Evolutionary conservation across 2,113 vertebrate species (phyloP).

Genomic region (Oncorhynchus clarkii): DNA sequence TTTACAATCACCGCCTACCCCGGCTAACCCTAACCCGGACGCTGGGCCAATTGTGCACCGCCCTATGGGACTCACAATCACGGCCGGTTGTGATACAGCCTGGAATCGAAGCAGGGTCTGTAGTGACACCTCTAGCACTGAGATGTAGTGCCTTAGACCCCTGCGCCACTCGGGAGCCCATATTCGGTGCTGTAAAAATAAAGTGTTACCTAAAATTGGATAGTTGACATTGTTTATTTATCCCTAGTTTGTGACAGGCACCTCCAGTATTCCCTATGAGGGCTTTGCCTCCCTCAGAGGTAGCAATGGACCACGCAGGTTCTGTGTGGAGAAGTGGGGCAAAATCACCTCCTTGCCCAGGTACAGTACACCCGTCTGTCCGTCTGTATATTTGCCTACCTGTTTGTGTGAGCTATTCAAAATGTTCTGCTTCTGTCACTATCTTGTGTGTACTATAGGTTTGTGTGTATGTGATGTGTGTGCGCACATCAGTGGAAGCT

Average conservation of each 20-base stretch:
- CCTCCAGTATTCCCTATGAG: conserved; percentile 96
- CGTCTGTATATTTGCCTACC: background rate
- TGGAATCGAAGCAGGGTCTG: no score
- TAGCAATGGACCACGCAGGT: conserved; percentile 92
- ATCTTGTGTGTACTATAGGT: background rate
- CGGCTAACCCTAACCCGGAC: no score
- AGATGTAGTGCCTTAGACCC: no score
- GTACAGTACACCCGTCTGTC: conserved; percentile 61
- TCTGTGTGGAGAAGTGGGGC: conserved; percentile 98
- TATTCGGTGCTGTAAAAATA: no score
- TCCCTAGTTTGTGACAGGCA: conserved; percentile 94
- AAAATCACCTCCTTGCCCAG: conserved; percentile 97
- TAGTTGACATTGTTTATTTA: background rate
- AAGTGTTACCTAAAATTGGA: no score
- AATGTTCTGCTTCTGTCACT: no score
- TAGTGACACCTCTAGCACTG: no score
- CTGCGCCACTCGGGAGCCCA: no score
- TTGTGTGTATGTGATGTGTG: conserved; percentile 15
- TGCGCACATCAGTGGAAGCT: background rate
- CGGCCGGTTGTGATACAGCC: no score
- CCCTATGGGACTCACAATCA: no score
- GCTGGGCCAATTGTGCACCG: no score
- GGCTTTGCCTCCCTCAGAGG: conserved; percentile 94
- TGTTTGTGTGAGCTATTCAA: background rate
- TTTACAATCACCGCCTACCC: no score